These are phyloP conservation scores for Catostylus mosaicus DNA, from an alignment of 30 jellyfish, hydroid and myxozoan species.

Conservation along the genomic window DNA sequence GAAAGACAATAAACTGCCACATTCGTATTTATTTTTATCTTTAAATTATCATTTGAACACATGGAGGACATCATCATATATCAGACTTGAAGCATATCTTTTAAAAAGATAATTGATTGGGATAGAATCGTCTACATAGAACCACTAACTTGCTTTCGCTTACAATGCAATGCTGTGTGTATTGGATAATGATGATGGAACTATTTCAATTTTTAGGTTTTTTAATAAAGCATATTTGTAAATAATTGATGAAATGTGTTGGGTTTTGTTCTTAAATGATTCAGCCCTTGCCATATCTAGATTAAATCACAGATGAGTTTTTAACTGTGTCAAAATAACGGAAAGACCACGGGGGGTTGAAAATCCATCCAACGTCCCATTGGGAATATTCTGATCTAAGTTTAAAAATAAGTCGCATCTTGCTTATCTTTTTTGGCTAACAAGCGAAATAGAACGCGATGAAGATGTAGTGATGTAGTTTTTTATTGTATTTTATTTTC, in stretches of 20 bases:
- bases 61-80: too few relatives aligned
- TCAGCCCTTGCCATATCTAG: not conserved
- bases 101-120: not conserved
- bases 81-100: not conserved
- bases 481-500: too few relatives aligned
- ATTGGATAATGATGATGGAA: constrained; percentile 1
- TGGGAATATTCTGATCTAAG: too few relatives aligned
- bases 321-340: not conserved
- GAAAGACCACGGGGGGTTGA: too few relatives aligned
- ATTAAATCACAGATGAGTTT: not conserved
- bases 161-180: not conserved
- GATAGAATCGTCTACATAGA: constrained; percentile 7
- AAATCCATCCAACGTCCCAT: too few relatives aligned
- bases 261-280: not conserved
- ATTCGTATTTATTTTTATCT: too few relatives aligned
- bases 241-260: constrained; percentile 30
- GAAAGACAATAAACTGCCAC: too few relatives aligned
- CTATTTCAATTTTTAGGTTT: not conserved
- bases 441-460: too few relatives aligned
- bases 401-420: too few relatives aligned
- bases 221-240: not conserved
- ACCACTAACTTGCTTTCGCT: not conserved
- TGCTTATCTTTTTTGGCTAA: too few relatives aligned
- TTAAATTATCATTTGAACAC: too few relatives aligned
- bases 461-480: too few relatives aligned